Conservation (phyloP, 2,113 vertebrate genomes). For the Gadus chalcogrammus region DNA sequence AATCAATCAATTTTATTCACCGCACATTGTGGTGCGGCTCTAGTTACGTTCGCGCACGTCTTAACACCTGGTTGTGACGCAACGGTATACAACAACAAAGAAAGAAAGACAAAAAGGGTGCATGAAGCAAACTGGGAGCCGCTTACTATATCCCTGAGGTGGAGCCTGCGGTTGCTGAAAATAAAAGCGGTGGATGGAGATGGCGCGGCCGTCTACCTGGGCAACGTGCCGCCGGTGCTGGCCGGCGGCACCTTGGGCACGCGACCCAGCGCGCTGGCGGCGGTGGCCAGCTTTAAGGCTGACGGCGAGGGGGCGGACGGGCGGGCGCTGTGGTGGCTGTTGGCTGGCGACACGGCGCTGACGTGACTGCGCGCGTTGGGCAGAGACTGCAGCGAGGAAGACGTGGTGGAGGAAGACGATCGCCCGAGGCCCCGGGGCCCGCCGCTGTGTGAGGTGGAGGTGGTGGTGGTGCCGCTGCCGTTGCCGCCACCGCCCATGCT, state of each 20-base stretch:
- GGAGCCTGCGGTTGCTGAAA: no score
- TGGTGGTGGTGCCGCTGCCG: constrained; percentile 68
- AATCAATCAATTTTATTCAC: no score
- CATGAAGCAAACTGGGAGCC: no score
- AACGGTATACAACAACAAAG: no score
- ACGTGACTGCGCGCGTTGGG: constrained; percentile 85
- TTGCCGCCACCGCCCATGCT: constrained; percentile 11
- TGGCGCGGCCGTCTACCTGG: constrained; percentile 64
- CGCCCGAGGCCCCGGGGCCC: constrained; percentile 56
- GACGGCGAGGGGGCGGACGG: constrained; percentile 86
- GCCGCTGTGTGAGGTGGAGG: constrained; percentile 72
- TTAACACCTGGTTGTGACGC: no score
- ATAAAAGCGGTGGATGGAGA: no score
- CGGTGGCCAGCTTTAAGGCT: constrained; percentile 92
- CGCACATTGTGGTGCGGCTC: no score
- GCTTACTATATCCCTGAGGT: no score
- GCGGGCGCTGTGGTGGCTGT: constrained; percentile 83
- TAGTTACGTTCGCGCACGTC: no score
- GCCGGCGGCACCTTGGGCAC: constrained; percentile 89
- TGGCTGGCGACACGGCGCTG: constrained; percentile 87
- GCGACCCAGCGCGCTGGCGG: constrained; percentile 87
- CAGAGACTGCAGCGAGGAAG: constrained; percentile 73
- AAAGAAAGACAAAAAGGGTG: no score
- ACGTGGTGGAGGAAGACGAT: constrained; percentile 70
- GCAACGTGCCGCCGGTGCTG: constrained; percentile 86